Evolutionary conservation across 2,888 invertebrate species (phyloP), one percentile per base, ranked within the genome.

Genomic region (Cosmia pyralina): DNA sequence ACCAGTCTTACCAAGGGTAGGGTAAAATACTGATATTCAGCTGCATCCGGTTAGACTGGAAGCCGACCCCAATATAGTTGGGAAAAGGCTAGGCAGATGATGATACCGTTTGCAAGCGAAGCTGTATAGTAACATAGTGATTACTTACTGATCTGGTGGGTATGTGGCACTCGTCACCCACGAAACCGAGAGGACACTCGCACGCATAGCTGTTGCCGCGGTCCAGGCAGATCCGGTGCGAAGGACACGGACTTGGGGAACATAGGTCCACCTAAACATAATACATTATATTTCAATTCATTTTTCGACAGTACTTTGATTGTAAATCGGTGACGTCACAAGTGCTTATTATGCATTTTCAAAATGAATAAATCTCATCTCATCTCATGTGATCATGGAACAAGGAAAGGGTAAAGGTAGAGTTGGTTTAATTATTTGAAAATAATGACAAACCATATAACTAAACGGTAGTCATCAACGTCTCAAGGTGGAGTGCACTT

Each of bases 141-240:
- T 57, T 80, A 86, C 85, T 96, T 95, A 98, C 97, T 91, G 97
- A 97, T 94, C 96, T 96, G 77, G 97, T 96, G 41, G 97, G 97
- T 88, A 97, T 96, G 87, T 97, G 97, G 92, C 98, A 98, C 92
- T 97, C 97, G 69, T 97, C 97, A 69, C 97, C 98, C 77, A 97
- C 97, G 90, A 96, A 97, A 72, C 98, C 98, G 84, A 96, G 96
- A 22, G 97, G 97, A 91, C 98, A 98, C 90, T 98, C 97, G 93
- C 98, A 98, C 75, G 97, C 97, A 92, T 97, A 97, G 92, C 97
- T 97, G 94, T 98, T 97, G 83, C 98, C 98, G 89, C 97, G 97
- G 94, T 98, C 98, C 88, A 97, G 96, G 93, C 98, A 98, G 89
- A 96, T 97, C 78, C 97, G 97, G 83, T 97, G 97, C 85, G 96